Evolutionary conservation across 2,888 invertebrate genomes (phyloP), one percentile per base, ranked within the genome.

Genomic region (Platycheirus albimanus): DNA sequence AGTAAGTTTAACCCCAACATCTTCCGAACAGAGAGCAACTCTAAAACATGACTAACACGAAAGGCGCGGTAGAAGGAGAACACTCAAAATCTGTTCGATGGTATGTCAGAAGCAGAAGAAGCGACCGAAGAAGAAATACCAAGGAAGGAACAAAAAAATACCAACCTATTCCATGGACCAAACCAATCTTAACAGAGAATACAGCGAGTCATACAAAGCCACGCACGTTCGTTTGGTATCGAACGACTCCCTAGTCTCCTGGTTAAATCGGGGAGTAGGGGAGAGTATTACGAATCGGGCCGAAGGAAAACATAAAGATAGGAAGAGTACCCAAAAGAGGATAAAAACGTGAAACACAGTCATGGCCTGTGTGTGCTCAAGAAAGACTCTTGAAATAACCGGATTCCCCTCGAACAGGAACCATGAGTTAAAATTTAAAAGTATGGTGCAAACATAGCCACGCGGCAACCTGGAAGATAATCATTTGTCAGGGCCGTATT

Each of bases 401-500:
- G 81, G 81, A 77, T 77, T 70, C 61, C 43, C 47, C 8, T 13
- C 38, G 45, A 75, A 56, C 63, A 69, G 43, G 70, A 70, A 70
- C 28, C 71, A 58, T 33, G 56, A 71, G 28, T 13, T 43, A 13
- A 28, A 13, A 28, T n/a, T n/a, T n/a, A n/a, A n/a, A 43, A 58
- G 77, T 61, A 51, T 43, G 66, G 52, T 63, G 52, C 70, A 61
- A 77, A 83, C 78, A 24, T 83, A 72, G 78, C 83, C 61, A 78
- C 72, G 67, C 83, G 72, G 78, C 78, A 78, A 64, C 41, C 67
- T 66, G 56, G 61, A 77, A 52, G 38, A 45, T 15, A 45, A 30
- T 4, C 0, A 1, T 24, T 28, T 28, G 1, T 0, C 43, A 61
- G 61, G 61, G 45, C 1, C 43, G 61, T 0, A 61, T 38, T 56